Evolutionary conservation across 2,113 vertebrate species (phyloP), one percentile per base, ranked within the genome.

Genomic region (Eulemur rufifrons): DNA sequence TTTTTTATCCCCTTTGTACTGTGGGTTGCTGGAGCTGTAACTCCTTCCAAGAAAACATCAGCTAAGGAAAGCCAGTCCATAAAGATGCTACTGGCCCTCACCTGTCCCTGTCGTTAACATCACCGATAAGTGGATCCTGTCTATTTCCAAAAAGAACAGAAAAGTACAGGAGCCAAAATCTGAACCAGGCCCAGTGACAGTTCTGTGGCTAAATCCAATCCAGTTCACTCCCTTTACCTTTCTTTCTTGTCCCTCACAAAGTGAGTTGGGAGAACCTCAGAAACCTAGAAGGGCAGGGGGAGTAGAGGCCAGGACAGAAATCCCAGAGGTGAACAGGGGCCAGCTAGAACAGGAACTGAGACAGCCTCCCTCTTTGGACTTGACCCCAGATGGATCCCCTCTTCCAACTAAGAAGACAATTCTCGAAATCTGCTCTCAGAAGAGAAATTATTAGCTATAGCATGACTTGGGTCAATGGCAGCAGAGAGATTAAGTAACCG

Each of bases 61-160:
- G n/a, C 74, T 85, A 47, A 74, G 84, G 6, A 73, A 86, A 89
- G 27, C n/a, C 54, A 81, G 56, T 47, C 69, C 11, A 21, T 73
- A 52, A 85, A 77, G 87, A 61, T 66, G 15, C 50, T 71, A 66
- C 50, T 45, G 34, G 7, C 10, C 4, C 15, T 81, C 25, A 90
- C 34, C 18, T 84, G 23, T 52, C 37, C 71, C 52, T 27, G 42
- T 37, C 9, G 14, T 42, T 50, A 68, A 73, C 14, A 83, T 78
- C 17, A 89, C 78, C 27, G 73, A 32, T 21, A 14, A 93, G 29
- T 63, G 29, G 81, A 86, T 61, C 59, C 56, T 13, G 6, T 74
- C 85, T 95, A 61, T 32, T 92, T 89, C 76, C 39, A 94, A 42
- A 94, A 94, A 71, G 23, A 87, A 74, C 15, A 89, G 61, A 37